Evolutionary conservation across 2,797 vertebrate species (phyloP).

Genomic region (Limnodromus scolopaceus): DNA sequence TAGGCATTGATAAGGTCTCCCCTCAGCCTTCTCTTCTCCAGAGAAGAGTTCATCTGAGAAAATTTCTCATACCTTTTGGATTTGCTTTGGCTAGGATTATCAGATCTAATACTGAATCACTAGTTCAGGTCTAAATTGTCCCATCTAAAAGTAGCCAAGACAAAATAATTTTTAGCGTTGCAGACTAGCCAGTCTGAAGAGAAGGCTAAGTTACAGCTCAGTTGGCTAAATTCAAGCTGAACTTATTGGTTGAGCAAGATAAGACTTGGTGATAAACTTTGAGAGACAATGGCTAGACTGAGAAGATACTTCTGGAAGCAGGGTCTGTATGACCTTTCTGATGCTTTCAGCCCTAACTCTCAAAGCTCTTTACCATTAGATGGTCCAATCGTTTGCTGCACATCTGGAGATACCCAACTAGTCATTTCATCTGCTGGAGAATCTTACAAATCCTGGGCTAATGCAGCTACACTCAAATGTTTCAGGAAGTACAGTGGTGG

Average conservation of each 20-base stretch:
- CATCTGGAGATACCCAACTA: not conserved
- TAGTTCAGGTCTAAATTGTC: not conserved
- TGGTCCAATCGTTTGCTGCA: not conserved
- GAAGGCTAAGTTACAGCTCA: not conserved
- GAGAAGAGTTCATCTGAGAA: not conserved
- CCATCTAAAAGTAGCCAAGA: not conserved
- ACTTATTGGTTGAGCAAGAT: not conserved
- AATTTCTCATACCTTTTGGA: not conserved
- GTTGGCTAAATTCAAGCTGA: not conserved
- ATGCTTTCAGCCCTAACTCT: not conserved
- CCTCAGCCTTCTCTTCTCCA: no score
- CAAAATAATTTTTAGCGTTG: not conserved
- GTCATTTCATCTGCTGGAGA: not conserved
- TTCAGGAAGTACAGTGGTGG: not conserved
- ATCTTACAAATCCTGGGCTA: not conserved
- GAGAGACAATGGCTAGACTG: not conserved
- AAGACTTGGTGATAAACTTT: not conserved
- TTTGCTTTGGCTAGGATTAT: not conserved
- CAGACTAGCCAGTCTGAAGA: not conserved
- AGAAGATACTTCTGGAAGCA: not conserved
- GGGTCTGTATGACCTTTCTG: not conserved
- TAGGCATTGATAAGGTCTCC: no score
- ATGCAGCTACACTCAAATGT: not conserved
- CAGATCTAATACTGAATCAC: not conserved
- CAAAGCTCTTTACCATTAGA: not conserved